Conservation (phyloP, 2,888 invertebrate genomes). For the Blera fallax region DNA sequence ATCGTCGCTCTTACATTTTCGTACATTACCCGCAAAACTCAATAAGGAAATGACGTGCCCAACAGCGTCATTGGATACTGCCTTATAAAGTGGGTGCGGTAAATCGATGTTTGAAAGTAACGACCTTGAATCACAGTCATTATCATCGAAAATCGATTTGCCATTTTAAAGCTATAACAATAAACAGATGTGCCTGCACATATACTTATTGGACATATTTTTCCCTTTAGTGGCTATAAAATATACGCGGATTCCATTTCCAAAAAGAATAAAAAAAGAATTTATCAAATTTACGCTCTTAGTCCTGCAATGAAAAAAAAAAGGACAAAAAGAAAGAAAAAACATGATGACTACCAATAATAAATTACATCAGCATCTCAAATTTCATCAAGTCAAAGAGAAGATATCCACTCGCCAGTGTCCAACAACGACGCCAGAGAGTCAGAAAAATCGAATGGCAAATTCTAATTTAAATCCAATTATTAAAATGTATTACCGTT, state of each 20-base stretch:
- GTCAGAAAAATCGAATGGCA: neutral
- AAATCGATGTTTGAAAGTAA: neutral
- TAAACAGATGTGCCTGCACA: neutral
- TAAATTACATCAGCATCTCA: neutral
- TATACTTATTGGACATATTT: neutral
- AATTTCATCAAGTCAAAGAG: neutral
- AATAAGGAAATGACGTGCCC: neutral
- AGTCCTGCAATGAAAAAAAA: neutral
- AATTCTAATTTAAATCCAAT: conserved; percentile 4
- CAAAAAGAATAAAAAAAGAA: neutral
- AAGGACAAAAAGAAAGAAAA: neutral
- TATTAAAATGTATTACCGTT: conserved; percentile 3
- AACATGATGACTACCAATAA: neutral
- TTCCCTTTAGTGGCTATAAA: neutral
- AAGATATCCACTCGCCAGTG: neutral
- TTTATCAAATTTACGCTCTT: neutral
- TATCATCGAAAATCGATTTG: conserved; percentile 3
- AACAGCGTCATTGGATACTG: neutral
- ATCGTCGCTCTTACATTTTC: neutral
- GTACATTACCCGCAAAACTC: neutral
- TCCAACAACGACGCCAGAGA: neutral
- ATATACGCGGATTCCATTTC: neutral
- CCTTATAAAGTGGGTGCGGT: neutral
- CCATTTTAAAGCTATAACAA: neutral
- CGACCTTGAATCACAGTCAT: neutral